phyloP scores from a whole-genome alignment of 2,113 vertebrate genomes.

The Mus pahari region DNA sequence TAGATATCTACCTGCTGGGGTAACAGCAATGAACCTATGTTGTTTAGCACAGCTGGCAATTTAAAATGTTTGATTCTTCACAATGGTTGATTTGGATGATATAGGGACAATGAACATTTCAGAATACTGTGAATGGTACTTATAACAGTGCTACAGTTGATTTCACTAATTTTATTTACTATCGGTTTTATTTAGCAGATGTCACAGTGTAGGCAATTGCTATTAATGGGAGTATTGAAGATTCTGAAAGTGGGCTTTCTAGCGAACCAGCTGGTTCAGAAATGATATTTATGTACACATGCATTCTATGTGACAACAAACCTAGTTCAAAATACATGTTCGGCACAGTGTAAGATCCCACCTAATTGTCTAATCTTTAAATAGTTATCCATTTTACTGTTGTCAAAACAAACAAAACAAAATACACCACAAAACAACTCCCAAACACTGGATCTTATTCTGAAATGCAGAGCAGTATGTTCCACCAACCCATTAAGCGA shows the following conservation, averaged over 20 bases:
- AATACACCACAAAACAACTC: not conserved
- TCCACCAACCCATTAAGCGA: not conserved
- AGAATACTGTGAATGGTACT: constrained; percentile 60
- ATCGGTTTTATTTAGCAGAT: constrained; percentile 81
- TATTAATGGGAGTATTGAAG: constrained; percentile 77
- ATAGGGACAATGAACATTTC: constrained; percentile 55
- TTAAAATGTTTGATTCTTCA: constrained; percentile 11
- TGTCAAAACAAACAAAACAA: constrained; percentile 57
- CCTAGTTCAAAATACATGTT: constrained; percentile 64
- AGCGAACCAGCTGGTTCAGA: constrained; percentile 75
- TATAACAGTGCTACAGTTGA: constrained; percentile 37
- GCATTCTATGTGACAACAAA: constrained; percentile 77
- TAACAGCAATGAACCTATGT: not conserved
- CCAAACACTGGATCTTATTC: not conserved
- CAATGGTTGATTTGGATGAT: not conserved
- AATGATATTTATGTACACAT: constrained; percentile 76
- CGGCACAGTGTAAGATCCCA: constrained; percentile 69
- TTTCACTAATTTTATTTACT: constrained; percentile 82
- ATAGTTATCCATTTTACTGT: constrained; percentile 64
- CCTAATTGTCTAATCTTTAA: constrained; percentile 65
- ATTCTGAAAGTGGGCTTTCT: constrained; percentile 76
- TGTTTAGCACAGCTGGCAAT: not conserved
- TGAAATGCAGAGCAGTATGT: not conserved
- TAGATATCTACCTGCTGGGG: constrained; percentile 6
- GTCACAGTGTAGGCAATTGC: constrained; percentile 74